Conservation (phyloP, 2,113 vertebrate species). For the Leuciscus idus region DNA sequence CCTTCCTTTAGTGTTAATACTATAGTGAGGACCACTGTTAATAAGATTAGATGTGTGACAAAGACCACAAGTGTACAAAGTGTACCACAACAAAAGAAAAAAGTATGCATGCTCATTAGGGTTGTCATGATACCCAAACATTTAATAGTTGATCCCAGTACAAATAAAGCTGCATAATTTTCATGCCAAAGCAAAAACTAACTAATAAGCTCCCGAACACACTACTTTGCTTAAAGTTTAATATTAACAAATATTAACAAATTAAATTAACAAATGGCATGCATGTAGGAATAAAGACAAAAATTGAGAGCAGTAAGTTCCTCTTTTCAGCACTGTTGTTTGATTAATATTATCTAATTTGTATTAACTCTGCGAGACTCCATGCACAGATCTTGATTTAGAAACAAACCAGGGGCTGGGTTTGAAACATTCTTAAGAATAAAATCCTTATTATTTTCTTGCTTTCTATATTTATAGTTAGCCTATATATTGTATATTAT, state of each 20-base stretch:
- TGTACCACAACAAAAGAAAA: background rate
- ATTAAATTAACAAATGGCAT: background rate
- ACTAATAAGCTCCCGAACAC: background rate
- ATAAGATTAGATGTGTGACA: constrained; percentile 3
- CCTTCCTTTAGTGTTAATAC: background rate
- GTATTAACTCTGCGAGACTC: background rate
- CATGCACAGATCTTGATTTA: background rate
- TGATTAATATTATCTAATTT: background rate
- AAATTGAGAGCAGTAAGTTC: too few species aligned
- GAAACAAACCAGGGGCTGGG: background rate
- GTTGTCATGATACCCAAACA: background rate
- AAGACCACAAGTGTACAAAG: background rate
- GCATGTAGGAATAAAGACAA: background rate
- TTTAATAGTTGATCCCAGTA: background rate
- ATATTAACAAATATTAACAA: background rate
- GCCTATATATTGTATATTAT: background rate
- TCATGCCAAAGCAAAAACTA: background rate
- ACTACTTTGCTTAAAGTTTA: background rate
- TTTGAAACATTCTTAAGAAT: background rate
- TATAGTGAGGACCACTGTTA: background rate
- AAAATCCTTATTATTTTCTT: background rate
- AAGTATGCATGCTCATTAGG: background rate
- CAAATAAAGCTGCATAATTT: background rate
- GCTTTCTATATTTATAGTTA: background rate
- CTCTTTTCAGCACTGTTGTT: background rate